Percentiles rank a stretch among this genome's conserved stretches.
phyloP scores from a whole-genome alignment of 1,140 invertebrate genomes.

The Ostrea denselamellosa region DNA sequence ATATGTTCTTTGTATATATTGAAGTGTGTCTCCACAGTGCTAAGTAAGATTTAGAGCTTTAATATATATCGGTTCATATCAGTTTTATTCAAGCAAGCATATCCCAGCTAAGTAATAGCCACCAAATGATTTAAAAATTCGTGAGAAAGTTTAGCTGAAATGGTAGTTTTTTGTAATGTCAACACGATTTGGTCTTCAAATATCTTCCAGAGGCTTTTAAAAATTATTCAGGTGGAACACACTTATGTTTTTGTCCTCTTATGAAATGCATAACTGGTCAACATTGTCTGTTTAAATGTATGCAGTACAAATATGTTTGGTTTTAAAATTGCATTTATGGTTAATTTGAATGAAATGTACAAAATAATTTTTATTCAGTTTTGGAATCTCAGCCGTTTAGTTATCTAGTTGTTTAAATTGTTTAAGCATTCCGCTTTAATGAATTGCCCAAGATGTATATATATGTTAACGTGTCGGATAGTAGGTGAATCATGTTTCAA shows the following conservation, averaged over 20 bases:
- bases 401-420: no score
- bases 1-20: background rate
- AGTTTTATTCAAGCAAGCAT: slow-evolving; percentile 16
- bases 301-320: no score
- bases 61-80: background rate
- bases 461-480: background rate
- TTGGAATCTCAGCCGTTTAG: no score
- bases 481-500: slow-evolving; percentile 26
- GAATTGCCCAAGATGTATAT: no score
- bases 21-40: background rate
- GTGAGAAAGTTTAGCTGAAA: background rate
- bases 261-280: no score
- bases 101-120: background rate
- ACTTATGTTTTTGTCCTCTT: no score
- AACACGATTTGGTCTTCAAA: background rate
- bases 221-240: background rate
- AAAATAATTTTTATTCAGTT: no score
- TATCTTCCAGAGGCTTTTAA: background rate
- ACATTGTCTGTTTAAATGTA: no score
- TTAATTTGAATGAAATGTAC: no score
- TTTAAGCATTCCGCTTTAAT: no score
- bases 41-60: background rate
- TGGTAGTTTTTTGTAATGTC: background rate
- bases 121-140: background rate
- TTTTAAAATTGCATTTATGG: no score